These are phyloP conservation scores for Didymodactylos carnosus DNA, from an alignment of 2,888 invertebrate genomes.

Conservation along the genomic window DNA sequence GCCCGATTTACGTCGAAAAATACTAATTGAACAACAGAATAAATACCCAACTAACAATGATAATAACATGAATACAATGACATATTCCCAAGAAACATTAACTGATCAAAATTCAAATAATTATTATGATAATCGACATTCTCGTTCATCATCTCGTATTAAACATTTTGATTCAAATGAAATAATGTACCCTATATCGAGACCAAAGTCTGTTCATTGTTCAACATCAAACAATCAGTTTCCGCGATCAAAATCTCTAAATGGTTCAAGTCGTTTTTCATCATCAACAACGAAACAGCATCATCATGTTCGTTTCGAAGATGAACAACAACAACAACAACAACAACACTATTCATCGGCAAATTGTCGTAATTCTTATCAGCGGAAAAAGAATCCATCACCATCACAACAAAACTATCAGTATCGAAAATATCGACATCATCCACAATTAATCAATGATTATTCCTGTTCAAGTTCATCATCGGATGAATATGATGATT, in stretches of 20 bases:
- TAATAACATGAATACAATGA: not conserved
- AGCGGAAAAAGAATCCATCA: too few species aligned
- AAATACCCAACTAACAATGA: too few species aligned
- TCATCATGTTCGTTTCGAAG: not conserved
- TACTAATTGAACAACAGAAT: not conserved
- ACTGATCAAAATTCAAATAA: not conserved
- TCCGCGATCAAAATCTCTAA: not conserved
- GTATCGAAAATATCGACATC: too few species aligned
- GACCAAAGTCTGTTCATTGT: not conserved
- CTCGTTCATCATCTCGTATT: too few species aligned
- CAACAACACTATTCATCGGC: not conserved
- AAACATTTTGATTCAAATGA: constrained; percentile 7
- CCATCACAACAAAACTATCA: too few species aligned
- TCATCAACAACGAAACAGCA: too few species aligned
- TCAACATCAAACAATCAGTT: not conserved
- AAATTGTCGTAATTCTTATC: too few species aligned
- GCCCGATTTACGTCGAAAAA: not conserved
- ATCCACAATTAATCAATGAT: too few species aligned
- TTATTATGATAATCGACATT: too few species aligned
- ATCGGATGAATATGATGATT: not conserved
- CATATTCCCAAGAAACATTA: not conserved
- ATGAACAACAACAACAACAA: not conserved
- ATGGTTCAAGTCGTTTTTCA: not conserved
- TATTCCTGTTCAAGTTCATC: too few species aligned
- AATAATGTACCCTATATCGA: constrained; percentile 10